phyloP scores from a whole-genome alignment of 2,888 invertebrate species.

The Blastobasis lacticolella region DNA sequence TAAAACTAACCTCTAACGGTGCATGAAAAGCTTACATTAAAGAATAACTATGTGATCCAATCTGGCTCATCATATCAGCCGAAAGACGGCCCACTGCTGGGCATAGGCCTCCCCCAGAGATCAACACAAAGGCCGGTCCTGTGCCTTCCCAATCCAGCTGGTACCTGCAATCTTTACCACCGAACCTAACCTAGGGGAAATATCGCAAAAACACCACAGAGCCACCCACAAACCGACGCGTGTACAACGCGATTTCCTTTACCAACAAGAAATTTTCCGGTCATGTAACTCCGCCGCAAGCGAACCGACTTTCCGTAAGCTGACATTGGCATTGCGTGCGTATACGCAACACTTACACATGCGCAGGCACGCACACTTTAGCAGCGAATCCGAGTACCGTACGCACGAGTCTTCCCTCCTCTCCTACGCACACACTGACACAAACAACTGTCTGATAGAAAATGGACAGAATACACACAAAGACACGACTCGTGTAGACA shows the following conservation, averaged over 20 bases:
- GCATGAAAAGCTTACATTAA: too few species aligned
- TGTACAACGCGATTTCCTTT: slow-evolving; percentile 29
- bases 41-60: too few species aligned
- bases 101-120: too few species aligned
- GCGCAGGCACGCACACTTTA: slow-evolving; percentile 8
- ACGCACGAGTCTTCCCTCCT: slow-evolving; percentile 6
- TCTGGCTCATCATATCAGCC: too few species aligned
- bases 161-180: too few species aligned
- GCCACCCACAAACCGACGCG: too few species aligned
- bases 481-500: background rate
- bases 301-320: slow-evolving; percentile 52
- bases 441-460: background rate
- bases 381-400: background rate
- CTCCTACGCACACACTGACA: slow-evolving; percentile 14
- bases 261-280: slow-evolving; percentile 51
- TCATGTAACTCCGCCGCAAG: slow-evolving; percentile 60
- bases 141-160: too few species aligned
- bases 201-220: too few species aligned
- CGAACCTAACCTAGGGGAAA: too few species aligned
- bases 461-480: slow-evolving; percentile 6
- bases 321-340: slow-evolving; percentile 71
- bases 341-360: slow-evolving; percentile 63
- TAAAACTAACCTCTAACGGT: too few species aligned
- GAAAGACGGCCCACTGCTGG: too few species aligned
- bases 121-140: too few species aligned